Conservation (phyloP, 2,888 invertebrate genomes). For the Stenodema calcarata region DNA sequence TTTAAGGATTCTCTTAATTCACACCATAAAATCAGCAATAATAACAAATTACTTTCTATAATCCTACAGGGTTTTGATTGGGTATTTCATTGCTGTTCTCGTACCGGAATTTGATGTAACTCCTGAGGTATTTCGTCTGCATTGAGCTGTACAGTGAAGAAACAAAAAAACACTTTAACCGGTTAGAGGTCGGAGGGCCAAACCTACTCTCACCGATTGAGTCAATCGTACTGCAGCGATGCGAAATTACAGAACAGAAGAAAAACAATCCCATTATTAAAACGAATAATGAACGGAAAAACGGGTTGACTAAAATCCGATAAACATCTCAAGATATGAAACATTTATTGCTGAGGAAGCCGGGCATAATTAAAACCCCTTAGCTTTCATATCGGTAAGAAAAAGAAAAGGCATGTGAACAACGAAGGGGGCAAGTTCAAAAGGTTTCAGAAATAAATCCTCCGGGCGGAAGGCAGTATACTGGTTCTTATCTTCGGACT, state of each 20-base stretch:
- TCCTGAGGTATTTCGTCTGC: no score
- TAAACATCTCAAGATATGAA: constrained; percentile 46
- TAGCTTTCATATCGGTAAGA: constrained; percentile 8
- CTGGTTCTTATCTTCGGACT: constrained; percentile 26
- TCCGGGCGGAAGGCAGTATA: background rate
- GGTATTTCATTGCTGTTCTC: no score
- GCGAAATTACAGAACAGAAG: background rate
- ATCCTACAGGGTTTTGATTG: no score
- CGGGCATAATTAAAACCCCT: constrained; percentile 41
- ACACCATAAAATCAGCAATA: no score
- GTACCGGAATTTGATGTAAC: no score
- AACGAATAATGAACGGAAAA: background rate
- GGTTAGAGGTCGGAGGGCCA: background rate
- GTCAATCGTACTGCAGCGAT: background rate
- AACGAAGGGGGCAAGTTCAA: background rate
- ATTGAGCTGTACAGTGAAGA: no score
- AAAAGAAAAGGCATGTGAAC: constrained; percentile 6
- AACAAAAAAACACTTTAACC: no score
- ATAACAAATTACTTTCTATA: no score
- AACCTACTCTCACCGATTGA: background rate
- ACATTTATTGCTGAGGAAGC: constrained; percentile 43
- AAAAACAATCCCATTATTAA: background rate
- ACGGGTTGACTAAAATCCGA: background rate
- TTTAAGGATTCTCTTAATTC: no score
- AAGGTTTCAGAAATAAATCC: constrained; percentile 28